Evolutionary conservation across 2,797 vertebrate genomes (phyloP), one percentile per base, ranked within the genome.

Genomic region (Pogoniulus pusillus): DNA sequence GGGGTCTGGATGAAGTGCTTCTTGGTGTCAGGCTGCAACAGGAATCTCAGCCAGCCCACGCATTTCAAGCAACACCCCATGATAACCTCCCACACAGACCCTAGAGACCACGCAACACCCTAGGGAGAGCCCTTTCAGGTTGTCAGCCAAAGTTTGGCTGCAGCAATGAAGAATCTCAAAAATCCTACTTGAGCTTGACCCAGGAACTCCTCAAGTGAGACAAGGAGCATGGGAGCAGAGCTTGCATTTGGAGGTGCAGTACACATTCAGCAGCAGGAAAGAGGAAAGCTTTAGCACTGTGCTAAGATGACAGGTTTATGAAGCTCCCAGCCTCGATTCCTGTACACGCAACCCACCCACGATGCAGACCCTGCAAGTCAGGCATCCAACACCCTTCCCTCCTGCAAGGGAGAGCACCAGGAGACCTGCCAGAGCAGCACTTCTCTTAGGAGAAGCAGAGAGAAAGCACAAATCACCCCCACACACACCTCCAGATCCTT

Each of bases 321-420:
- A 88, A 79, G 34, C 69, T 82, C 34, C 77, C 6, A 3, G 59
- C 17, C 30, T 60, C 71, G 51, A 9, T 63, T 32, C 68, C 39
- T 29, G 35, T 60, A 7, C 3, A 22, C 64, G 65, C 16, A 0
- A 85, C n/a, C 59, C 37, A 4, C 88, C 83, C 93, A 91, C 13
- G 0, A 3, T 17, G n/a, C 5, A 2, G n/a, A 41, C 34, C 10
- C 6, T 12, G 8, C 26, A 76, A 71, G 2, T 32, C 1, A 0
- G 41, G 71, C n/a, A 5, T 6, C 49, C 18, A 73, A 78, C 53
- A 65, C 5, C 37, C 57, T 22, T 34, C 51, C 5, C 24, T 68
- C 34, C 54, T 29, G 47, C 20, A n/a, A 81, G 53, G 29, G 35
- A 72, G 37, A 47, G 26, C 14, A 13, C 34, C 57, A 79, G 54